Percentiles rank a stretch among this genome's conserved stretches.
These are phyloP conservation scores for Elephas maximus DNA, from an alignment of 2,113 vertebrate genomes.

Conservation along the genomic window DNA sequence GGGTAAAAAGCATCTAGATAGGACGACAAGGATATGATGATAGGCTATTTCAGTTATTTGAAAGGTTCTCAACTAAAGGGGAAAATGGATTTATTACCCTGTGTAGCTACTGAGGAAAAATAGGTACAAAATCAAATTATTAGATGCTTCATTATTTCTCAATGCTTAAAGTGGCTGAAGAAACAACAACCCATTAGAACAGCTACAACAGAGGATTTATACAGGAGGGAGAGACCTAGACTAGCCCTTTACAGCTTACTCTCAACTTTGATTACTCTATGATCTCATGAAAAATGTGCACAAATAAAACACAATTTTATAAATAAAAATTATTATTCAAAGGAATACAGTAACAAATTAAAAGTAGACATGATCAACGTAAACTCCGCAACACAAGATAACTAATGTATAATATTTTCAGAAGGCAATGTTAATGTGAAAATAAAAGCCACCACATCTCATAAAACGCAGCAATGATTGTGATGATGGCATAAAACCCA, in stretches of 20 bases:
- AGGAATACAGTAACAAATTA: neutral
- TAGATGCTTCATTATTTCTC: neutral
- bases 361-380: neutral
- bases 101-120: neutral
- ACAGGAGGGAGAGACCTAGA: neutral
- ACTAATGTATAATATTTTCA: neutral
- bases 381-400: neutral
- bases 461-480: neutral
- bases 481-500: neutral
- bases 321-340: neutral
- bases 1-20: slow-evolving; percentile 8
- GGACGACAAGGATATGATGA: neutral
- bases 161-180: neutral
- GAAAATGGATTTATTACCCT: neutral
- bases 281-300: neutral
- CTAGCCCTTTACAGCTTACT: neutral
- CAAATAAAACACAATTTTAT: neutral
- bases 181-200: neutral
- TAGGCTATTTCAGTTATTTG: neutral
- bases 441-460: neutral
- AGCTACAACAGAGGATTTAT: neutral
- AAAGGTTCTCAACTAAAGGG: neutral
- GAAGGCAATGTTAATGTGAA: neutral
- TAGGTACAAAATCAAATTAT: neutral
- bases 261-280: neutral